A percentile compares a stretch with the other conserved stretches of the same genome.
phyloP scores from a whole-genome alignment of 2,888 invertebrate genomes.

The Amphipyra tragopoginis region DNA sequence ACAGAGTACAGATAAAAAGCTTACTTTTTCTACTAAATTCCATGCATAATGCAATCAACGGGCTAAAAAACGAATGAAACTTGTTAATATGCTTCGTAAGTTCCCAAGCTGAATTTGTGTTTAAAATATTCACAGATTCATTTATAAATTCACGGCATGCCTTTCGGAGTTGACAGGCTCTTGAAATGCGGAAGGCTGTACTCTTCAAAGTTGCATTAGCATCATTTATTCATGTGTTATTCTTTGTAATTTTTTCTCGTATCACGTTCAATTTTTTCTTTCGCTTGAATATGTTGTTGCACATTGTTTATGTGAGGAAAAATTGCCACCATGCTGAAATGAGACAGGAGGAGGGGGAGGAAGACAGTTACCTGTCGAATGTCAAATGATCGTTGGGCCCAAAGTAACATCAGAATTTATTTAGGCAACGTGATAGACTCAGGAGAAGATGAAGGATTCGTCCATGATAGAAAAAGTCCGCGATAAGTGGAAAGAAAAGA shows the following conservation, averaged over 20 bases:
- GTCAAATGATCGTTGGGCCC: no score
- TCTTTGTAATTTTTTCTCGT: conserved; percentile 12
- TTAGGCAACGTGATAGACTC: no score
- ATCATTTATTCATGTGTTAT: conserved; percentile 18
- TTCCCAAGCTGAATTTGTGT: conserved; percentile 29
- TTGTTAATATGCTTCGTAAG: conserved; percentile 26
- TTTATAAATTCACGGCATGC: conserved; percentile 41
- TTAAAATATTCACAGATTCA: conserved; percentile 52
- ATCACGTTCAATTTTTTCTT: conserved; percentile 1
- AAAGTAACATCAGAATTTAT: no score
- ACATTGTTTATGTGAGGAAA: no score
- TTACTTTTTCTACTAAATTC: conserved; percentile 22
- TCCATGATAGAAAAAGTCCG: no score
- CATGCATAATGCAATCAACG: conserved; percentile 53
- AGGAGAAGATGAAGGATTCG: no score
- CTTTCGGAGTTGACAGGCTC: conserved; percentile 20
- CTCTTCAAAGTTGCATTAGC: conserved; percentile 36
- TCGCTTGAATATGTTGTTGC: no score
- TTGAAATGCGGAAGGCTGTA: conserved; percentile 16
- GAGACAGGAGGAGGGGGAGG: no score
- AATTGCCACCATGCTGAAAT: no score
- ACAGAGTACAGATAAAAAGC: conserved; percentile 34
- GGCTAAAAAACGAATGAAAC: conserved; percentile 28
- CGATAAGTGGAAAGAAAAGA: no score
- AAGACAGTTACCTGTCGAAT: no score